Base-by-base conservation (phyloP, 2,888 invertebrate species). In the Bombylius major region DNA sequence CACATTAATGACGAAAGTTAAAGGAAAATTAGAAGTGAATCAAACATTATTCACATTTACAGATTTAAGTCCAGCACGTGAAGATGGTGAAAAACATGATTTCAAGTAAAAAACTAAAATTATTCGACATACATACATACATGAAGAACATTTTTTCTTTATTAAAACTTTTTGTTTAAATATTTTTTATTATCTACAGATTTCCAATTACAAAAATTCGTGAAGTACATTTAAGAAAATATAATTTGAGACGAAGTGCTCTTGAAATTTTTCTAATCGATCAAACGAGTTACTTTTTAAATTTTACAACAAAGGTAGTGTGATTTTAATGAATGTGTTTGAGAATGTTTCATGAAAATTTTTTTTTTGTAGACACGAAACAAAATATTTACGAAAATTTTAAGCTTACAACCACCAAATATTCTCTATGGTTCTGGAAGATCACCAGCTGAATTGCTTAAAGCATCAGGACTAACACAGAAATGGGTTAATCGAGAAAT, bases 401-500 rank as follows among this genome's bases (percentile, higher is more conserved):
- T 82, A 50, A 78, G 80, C 58, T 69, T 82, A 4, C 75, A 80
- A 54, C 79, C 82, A 51, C 78, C 80, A 56, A 81, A 82, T 66
- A 76, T 83, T 50, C 70, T 79, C 34, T 80, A 79, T 62, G 76
- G 77, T 48, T 79, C 79, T 13, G 79, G 80, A 5, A 72, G 81
- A 55, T 79, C 81, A 3, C 82, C 82, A 12, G 76, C 79, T 0
- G 82, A 82, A 60, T 67, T 82, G 7, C 67, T 83, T n/a, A 76
- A 77, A 54, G 73, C 79, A 1, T 82, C 82, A 1, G 80, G 80
- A 5, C 71, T 82, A 1, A 82, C 79, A 3, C 79, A 81, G 65
- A 76, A 77, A 59, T 83, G 83, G 83, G 72, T 80, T 4, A 77
- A 82, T 64, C 80, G 84, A 46, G 85, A 86, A 70, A 83, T 86